phyloP scores from a whole-genome alignment of 2,888 invertebrate species.

The Hesperia comma region DNA sequence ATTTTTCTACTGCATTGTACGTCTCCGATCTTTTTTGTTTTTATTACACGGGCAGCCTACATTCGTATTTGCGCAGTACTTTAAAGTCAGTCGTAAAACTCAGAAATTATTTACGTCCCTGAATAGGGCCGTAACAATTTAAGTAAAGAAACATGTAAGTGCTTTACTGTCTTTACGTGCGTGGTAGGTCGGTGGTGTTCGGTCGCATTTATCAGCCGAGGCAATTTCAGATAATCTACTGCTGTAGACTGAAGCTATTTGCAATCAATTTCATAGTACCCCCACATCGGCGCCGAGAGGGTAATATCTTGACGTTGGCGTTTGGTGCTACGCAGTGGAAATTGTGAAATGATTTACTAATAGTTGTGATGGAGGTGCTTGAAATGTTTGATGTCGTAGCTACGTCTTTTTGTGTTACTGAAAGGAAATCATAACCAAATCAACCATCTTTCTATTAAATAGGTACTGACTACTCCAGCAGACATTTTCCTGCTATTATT shows the following conservation, averaged over 20 bases:
- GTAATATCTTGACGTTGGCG: constrained; percentile 13
- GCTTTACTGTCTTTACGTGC: neutral
- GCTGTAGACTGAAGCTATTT: constrained; percentile 50
- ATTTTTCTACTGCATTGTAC: too few species aligned
- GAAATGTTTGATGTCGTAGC: too few species aligned
- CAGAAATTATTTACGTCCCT: constrained; percentile 4
- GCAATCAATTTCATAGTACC: constrained; percentile 53
- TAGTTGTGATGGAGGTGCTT: neutral
- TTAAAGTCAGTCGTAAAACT: constrained; percentile 12
- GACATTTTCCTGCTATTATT: too few species aligned
- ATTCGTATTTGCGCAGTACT: constrained; percentile 3
- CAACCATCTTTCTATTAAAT: too few species aligned
- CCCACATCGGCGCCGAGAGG: constrained; percentile 42
- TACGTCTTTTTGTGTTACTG: too few species aligned
- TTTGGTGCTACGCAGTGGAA: neutral
- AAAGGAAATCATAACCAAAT: too few species aligned
- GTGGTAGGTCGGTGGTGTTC: constrained; percentile 16
- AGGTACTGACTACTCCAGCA: too few species aligned
- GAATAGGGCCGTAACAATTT: constrained; percentile 5
- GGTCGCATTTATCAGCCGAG: constrained; percentile 42
- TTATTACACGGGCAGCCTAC: neutral
- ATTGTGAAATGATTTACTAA: neutral
- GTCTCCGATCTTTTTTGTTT: neutral
- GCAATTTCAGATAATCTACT: constrained; percentile 57
- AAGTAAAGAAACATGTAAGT: constrained; percentile 12